Conservation (phyloP, 1,140 invertebrate genomes). For the Drosophila kanapiae region DNA sequence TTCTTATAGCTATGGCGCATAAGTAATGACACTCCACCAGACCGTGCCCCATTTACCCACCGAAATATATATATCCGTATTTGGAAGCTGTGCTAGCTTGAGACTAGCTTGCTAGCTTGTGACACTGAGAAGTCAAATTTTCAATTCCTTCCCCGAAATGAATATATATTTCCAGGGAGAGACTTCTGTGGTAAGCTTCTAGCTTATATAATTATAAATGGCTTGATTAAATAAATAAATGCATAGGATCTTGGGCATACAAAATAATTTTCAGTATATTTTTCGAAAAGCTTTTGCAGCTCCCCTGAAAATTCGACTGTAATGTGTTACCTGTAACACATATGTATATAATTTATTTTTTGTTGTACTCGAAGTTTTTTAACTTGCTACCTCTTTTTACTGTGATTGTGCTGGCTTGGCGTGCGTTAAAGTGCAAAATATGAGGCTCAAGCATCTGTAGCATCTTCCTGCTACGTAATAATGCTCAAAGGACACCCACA, state of each 20-base stretch:
- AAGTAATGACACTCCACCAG: constrained; percentile 29
- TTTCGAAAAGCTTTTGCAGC: neutral
- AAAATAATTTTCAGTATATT: too few relatives aligned
- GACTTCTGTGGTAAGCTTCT: neutral
- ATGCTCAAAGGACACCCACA: constrained; percentile 5
- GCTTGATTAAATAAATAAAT: neutral
- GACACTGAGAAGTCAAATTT: neutral
- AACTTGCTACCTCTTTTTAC: constrained; percentile 2
- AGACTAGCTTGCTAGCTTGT: too few relatives aligned
- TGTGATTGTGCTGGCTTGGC: constrained; percentile 38
- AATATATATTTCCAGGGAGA: neutral
- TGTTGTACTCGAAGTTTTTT: constrained; percentile 13
- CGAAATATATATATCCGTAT: neutral
- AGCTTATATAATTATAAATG: neutral
- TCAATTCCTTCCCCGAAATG: neutral
- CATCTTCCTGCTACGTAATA: neutral
- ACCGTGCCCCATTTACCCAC: neutral
- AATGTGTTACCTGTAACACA: neutral
- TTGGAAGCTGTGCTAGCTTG: too few relatives aligned
- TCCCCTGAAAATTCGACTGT: neutral
- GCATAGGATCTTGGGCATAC: too few relatives aligned
- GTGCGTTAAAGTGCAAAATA: constrained; percentile 60
- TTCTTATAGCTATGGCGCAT: constrained; percentile 28
- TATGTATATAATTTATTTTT: neutral
- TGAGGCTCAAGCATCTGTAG: constrained; percentile 41